Percentiles rank a stretch among this genome's conserved stretches.
Evolutionary conservation across 2,797 vertebrate genomes (phyloP).

Genomic region (Peromyscus attwateri): DNA sequence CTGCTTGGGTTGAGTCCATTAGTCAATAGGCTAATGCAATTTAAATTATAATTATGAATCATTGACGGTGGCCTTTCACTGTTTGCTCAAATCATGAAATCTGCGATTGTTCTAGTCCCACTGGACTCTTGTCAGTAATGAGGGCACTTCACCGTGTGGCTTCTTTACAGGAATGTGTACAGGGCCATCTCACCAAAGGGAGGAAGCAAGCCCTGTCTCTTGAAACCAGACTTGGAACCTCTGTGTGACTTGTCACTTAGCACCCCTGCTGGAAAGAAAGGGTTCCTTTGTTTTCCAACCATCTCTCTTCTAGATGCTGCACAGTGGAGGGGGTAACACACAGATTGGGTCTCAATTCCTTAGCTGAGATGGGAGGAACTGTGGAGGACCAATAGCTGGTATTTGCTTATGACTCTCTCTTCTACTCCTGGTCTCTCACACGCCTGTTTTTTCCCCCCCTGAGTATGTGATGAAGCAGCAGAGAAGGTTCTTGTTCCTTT

Average conservation of each 20-base stretch:
- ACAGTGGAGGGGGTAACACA: neutral
- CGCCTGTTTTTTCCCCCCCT: neutral
- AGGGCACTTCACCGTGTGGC: neutral
- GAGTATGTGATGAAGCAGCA: neutral
- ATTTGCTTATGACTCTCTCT: neutral
- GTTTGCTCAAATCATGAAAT: neutral
- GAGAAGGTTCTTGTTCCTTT: neutral
- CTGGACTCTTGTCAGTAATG: neutral
- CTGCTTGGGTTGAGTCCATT: neutral
- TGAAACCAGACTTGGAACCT: neutral
- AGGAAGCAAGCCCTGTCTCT: neutral
- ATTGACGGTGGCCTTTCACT: neutral
- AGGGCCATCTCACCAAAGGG: neutral
- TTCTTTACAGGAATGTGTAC: neutral
- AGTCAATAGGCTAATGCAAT: neutral
- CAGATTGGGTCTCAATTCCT: neutral
- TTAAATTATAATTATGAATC: conserved; percentile 28
- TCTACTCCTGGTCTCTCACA: neutral
- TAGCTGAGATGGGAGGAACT: neutral
- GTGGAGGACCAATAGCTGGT: no score
- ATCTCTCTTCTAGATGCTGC: neutral
- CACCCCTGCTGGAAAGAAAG: neutral
- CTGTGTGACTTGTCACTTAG: neutral
- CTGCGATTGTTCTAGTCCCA: neutral
- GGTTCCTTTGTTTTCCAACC: neutral